Percentiles rank a stretch among this genome's conserved stretches.
Conservation (phyloP, 2,888 invertebrate species). For the Brachypalpus laphriformis region DNA sequence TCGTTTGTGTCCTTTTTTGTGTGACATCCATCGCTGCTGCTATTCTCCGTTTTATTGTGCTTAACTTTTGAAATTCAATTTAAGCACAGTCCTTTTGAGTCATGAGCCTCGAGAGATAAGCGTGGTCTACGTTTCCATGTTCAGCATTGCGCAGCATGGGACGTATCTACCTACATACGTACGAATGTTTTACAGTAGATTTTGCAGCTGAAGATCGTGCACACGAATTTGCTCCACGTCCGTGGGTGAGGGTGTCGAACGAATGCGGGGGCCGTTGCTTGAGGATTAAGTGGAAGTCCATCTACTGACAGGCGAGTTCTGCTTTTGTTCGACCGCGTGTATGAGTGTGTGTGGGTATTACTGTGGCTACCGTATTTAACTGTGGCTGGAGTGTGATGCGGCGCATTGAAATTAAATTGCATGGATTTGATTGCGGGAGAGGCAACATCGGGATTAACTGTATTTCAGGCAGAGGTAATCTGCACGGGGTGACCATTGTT, state of each 20-base stretch:
- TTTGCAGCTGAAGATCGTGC: constrained; percentile 33
- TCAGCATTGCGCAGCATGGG: constrained; percentile 21
- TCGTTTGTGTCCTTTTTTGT: constrained; percentile 22
- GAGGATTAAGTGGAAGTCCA: constrained; percentile 57
- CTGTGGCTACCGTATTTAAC: constrained; percentile 24
- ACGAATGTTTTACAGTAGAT: background rate
- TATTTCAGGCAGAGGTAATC: constrained; percentile 72
- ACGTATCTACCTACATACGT: background rate
- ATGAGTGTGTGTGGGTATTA: background rate
- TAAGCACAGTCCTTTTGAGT: constrained; percentile 4
- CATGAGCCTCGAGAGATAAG: constrained; percentile 26
- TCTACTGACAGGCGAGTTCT: constrained; percentile 24
- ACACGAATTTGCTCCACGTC: constrained; percentile 9
- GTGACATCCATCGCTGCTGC: background rate
- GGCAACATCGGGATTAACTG: constrained; percentile 60
- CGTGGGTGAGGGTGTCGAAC: background rate
- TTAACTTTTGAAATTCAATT: constrained; percentile 58
- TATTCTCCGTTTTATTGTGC: constrained; percentile 15
- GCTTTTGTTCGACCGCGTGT: constrained; percentile 38
- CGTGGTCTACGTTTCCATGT: background rate
- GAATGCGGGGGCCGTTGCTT: constrained; percentile 28
- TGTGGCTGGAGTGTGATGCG: constrained; percentile 11
- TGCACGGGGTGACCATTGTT: constrained; percentile 80
- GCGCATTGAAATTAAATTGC: constrained; percentile 69
- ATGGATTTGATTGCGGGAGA: constrained; percentile 67